Conservation (phyloP, 2,888 invertebrate species). For the Dasysyrphus albostriatus region DNA sequence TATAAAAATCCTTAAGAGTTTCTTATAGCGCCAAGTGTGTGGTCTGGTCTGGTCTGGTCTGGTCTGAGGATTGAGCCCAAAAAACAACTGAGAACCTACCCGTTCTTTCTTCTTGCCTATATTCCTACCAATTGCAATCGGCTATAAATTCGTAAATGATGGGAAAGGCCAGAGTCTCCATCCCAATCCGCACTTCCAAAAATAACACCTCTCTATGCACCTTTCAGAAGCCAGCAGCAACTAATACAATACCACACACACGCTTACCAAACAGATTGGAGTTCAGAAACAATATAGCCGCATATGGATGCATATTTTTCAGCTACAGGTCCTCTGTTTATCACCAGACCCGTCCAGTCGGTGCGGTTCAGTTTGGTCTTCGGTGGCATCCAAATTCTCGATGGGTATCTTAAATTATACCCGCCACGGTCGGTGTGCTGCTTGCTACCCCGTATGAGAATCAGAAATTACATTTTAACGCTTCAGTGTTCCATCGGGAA, state of each 20-base stretch:
- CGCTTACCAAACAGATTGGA: background rate
- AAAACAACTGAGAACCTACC: constrained; percentile 1
- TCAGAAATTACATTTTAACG: constrained; percentile 62
- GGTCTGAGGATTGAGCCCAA: constrained; percentile 2
- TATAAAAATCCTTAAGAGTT: constrained; percentile 29
- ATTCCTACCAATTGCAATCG: background rate
- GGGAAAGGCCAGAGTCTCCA: constrained; percentile 34
- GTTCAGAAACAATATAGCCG: constrained; percentile 11
- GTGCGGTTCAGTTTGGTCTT: constrained; percentile 9
- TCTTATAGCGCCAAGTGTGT: constrained; percentile 62
- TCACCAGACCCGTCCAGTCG: background rate
- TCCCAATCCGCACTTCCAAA: constrained; percentile 56
- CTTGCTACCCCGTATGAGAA: constrained; percentile 15
- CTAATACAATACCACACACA: constrained; percentile 51
- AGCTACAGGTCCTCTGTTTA: constrained; percentile 7
- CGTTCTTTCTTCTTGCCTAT: constrained; percentile 1
- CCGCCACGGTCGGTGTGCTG: constrained; percentile 19
- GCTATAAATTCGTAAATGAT: constrained; percentile 33
- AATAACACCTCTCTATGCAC: constrained; percentile 56
- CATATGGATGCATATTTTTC: background rate
- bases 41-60: constrained; percentile 46
- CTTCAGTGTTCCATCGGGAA: constrained; percentile 61
- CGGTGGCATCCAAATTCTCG: constrained; percentile 56
- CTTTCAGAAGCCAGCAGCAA: constrained; percentile 52
- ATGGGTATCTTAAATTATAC: constrained; percentile 51